phyloP scores from a whole-genome alignment of 2,888 invertebrate species.

The Sphinx pinastri region DNA sequence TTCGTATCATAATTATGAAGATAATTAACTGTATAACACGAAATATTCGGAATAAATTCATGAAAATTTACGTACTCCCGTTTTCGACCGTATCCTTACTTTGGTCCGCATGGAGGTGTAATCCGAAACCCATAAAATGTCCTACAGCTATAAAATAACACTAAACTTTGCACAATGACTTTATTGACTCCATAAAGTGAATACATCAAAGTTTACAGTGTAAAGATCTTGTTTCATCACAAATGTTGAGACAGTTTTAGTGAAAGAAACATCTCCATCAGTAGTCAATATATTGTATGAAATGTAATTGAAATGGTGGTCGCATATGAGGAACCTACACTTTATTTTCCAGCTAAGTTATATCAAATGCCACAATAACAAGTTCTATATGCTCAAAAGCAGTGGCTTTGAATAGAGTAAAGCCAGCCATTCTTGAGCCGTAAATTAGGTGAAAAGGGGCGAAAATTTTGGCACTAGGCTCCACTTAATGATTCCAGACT shows the following conservation, averaged over 20 bases:
- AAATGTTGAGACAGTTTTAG: not conserved
- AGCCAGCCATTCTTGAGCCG: no score
- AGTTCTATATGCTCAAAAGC: no score
- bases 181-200: not conserved
- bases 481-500: not conserved
- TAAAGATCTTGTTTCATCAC: not conserved
- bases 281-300: no score
- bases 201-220: not conserved
- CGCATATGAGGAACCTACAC: no score
- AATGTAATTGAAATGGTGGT: no score
- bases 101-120: not conserved
- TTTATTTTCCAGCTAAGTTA: no score
- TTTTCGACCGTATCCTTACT: not conserved
- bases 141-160: slow-evolving; percentile 8
- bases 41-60: no score
- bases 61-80: no score
- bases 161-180: slow-evolving; percentile 20
- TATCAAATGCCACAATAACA: no score
- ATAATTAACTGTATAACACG: not conserved
- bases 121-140: slow-evolving; percentile 1
- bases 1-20: not conserved
- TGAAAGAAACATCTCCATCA: not conserved
- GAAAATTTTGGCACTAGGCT: not conserved
- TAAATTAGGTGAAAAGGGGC: not conserved
- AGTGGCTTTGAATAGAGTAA: no score